Base-by-base conservation (phyloP, 2,888 invertebrate species). In the Adineta ricciae region DNA sequence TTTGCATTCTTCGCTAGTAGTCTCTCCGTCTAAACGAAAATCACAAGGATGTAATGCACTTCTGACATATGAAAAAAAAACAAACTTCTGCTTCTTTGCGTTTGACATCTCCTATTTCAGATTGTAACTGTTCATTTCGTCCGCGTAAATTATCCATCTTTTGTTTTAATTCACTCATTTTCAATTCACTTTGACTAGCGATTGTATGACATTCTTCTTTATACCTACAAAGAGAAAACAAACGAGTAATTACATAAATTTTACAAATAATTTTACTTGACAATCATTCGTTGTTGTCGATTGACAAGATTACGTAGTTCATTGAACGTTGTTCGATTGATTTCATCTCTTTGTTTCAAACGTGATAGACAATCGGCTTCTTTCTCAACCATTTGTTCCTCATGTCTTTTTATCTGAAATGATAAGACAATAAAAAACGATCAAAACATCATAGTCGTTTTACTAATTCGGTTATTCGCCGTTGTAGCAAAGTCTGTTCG, bases 151-250 rank as follows among this genome's bases (percentile, higher is more conserved):
- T 83, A 14, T 85, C 85, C 8, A 85, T 49, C 72, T 85, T 85
- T 49, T 84, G 73, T 82, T 83, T 83, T 49, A 85, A 73, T 56
- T 84, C 83, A 32, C 24, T 49, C 14, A 85, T 83, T 82, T 73
- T 85, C 36, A 78, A 38, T 41, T 85, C 85, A 82, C 83, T 85
- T 84, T 85, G 83, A 46, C 73, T 50, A 19, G 83, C 78, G 4
- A 85, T 78, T 24, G 85, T 83, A n/a, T 85, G 85, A 52, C 85
- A 85, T 83, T 85, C 85, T 84, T 85, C 85, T 85, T 85, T 85
- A 83, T 83, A 85, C 73, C 85, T 85, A 85, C 27, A 36, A 84
- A 56, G 32, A 19, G 32, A 19, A 1, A 56, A 27, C 73, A 38
- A 46, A 73, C 11, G 21, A 38, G 14, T 16, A 2, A 7, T 21